A percentile compares a stretch with the other conserved stretches of the same genome.
These are phyloP conservation scores for Epinephelus malabaricus DNA, from an alignment of 2,797 vertebrate species.

Conservation along the genomic window DNA sequence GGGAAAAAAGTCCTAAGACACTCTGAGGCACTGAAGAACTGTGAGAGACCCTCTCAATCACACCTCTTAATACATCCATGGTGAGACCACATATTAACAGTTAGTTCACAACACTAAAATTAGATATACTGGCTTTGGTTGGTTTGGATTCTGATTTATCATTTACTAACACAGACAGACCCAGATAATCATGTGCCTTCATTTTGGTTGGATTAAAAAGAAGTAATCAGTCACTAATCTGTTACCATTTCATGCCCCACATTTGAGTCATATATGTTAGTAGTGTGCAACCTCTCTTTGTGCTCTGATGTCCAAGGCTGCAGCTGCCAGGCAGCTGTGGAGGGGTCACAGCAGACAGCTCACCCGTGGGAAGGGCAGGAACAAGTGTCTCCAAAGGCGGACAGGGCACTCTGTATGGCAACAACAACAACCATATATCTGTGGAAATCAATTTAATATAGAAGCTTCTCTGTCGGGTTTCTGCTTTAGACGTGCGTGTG, in stretches of 20 bases:
- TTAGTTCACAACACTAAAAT: not conserved
- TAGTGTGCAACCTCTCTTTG: not conserved
- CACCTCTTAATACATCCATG: no score
- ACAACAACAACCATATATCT: constrained; percentile 26
- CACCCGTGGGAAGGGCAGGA: constrained; percentile 24
- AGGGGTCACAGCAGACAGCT: constrained; percentile 27
- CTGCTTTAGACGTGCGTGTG: constrained; percentile 24
- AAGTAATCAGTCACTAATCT: constrained; percentile 2
- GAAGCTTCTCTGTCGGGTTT: constrained; percentile 26
- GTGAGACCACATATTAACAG: not conserved
- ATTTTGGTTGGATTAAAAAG: not conserved
- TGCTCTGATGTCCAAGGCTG: constrained; percentile 19
- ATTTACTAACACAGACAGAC: not conserved
- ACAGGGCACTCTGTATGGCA: constrained; percentile 10
- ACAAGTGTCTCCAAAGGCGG: constrained; percentile 1
- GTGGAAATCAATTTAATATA: constrained; percentile 51
- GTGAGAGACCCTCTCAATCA: no score
- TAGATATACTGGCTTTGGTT: not conserved
- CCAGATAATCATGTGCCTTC: not conserved
- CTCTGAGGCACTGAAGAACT: not conserved
- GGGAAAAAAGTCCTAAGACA: not conserved
- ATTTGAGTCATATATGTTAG: not conserved
- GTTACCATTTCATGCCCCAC: not conserved
- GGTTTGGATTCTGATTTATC: not conserved
- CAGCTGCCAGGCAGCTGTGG: constrained; percentile 57